These are phyloP conservation scores for Drosophila ficusphila DNA, from an alignment of 1,140 invertebrate species.

Conservation along the genomic window DNA sequence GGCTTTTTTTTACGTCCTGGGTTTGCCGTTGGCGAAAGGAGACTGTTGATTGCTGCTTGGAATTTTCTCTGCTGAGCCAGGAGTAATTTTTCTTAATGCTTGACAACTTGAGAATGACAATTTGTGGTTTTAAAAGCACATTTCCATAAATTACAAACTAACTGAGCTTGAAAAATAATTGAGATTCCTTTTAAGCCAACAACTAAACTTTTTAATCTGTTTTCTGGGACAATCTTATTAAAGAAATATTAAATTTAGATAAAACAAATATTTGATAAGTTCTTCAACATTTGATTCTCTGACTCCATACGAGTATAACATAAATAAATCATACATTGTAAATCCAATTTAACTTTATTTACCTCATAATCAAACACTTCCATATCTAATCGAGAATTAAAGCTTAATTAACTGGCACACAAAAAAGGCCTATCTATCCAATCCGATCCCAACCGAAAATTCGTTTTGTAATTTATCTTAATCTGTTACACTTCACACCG, in stretches of 20 bases:
- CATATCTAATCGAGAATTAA: not conserved
- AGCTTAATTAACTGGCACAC: conserved; percentile 4
- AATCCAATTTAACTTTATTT: not conserved
- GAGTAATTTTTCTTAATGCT: not conserved
- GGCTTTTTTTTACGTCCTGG: not conserved
- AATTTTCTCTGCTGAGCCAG: conserved; percentile 7
- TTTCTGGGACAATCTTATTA: no score
- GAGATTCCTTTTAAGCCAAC: not conserved
- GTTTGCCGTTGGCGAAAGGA: conserved; percentile 19
- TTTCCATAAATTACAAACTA: not conserved
- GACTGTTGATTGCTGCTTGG: conserved; percentile 58
- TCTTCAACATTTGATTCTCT: no score
- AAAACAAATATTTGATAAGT: no score
- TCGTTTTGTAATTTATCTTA: conserved; percentile 47
- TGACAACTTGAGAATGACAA: conserved; percentile 8
- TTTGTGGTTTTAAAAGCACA: not conserved
- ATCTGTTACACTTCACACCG: conserved; percentile 37
- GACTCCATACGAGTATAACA: no score
- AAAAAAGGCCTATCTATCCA: not conserved
- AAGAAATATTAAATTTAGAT: no score
- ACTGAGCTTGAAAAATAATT: not conserved
- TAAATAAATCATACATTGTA: not conserved
- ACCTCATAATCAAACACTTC: not conserved
- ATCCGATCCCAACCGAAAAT: no score
- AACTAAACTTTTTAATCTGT: no score